These are phyloP conservation scores for Drosophila watanabei DNA, from an alignment of 1,140 invertebrate genomes.

Conservation along the genomic window DNA sequence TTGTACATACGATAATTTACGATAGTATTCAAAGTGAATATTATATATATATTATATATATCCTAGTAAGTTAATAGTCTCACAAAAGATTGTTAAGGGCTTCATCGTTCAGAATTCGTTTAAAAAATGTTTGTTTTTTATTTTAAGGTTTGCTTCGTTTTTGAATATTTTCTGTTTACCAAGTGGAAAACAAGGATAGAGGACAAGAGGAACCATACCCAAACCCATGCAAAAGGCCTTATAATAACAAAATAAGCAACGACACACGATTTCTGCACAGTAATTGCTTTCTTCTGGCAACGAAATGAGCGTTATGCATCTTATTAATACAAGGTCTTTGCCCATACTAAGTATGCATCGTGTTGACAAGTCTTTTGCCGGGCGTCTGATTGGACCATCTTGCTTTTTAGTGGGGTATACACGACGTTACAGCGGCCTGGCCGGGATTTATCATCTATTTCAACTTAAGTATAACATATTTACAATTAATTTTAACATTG, in stretches of 20 bases:
- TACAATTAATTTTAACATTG: constrained; percentile 58
- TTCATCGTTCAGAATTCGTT: constrained; percentile 28
- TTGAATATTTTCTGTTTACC: constrained; percentile 13
- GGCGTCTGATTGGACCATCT: constrained; percentile 36
- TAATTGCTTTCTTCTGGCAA: not conserved
- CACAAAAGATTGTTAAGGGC: constrained; percentile 75
- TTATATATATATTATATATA: constrained; percentile 24
- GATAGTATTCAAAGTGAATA: constrained; percentile 51
- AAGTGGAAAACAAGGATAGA: constrained; percentile 50
- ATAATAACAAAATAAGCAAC: not conserved
- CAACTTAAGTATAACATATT: constrained; percentile 70
- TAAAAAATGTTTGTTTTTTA: constrained; percentile 43
- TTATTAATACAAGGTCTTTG: not conserved
- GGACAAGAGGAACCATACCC: constrained; percentile 18
- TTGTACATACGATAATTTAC: constrained; percentile 69
- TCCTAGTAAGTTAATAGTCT: constrained; percentile 72
- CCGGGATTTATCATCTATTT: constrained; percentile 68
- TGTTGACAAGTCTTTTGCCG: constrained; percentile 29
- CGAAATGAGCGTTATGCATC: no score
- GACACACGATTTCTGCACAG: not conserved
- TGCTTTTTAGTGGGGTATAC: constrained; percentile 15
- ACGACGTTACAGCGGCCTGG: constrained; percentile 64
- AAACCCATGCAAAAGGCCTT: constrained; percentile 51
- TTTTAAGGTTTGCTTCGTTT: constrained; percentile 22
- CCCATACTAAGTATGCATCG: constrained; percentile 71